A percentile compares a stretch with the other conserved stretches of the same genome.
These are phyloP conservation scores for Vombatus ursinus DNA, from an alignment of 2,113 vertebrate genomes.

Conservation along the genomic window DNA sequence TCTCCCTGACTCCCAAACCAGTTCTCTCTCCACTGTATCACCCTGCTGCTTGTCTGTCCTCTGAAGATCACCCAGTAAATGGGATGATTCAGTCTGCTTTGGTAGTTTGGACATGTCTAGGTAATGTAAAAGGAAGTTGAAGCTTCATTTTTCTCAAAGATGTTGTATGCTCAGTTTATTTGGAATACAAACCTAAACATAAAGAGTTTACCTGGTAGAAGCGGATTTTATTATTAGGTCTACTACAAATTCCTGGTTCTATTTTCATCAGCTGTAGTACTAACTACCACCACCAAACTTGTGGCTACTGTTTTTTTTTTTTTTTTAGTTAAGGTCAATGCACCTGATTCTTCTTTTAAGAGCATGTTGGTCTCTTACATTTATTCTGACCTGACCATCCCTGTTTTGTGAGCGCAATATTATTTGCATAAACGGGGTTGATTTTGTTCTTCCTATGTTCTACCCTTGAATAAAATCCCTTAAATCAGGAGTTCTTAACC, in stretches of 20 bases:
- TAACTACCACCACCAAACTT: not conserved
- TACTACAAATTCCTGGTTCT: not conserved
- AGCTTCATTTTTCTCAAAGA: constrained; percentile 5
- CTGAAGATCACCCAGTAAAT: not conserved
- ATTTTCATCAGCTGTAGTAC: not conserved
- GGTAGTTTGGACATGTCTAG: not conserved
- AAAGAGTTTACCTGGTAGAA: constrained; percentile 26
- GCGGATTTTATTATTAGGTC: constrained; percentile 6
- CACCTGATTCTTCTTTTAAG: not conserved
- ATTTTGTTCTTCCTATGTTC: not conserved
- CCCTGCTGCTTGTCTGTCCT: not conserved
- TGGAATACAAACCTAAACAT: constrained; percentile 18
- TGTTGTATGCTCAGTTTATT: constrained; percentile 34
- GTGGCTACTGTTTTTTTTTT: not conserved
- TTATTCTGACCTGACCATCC: not conserved
- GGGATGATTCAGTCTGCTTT: not conserved
- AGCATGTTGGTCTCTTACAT: too few relatives aligned
- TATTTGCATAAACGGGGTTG: not conserved
- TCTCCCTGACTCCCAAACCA: not conserved
- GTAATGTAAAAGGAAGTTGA: constrained; percentile 45
- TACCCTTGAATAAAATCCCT: not conserved
- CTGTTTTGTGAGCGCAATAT: not conserved
- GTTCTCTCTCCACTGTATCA: not conserved
- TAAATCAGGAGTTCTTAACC: not conserved
- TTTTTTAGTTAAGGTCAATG: not conserved